Evolutionary conservation across 2,113 vertebrate species (phyloP), one percentile per base, ranked within the genome.

Genomic region (Hystrix cristata): DNA sequence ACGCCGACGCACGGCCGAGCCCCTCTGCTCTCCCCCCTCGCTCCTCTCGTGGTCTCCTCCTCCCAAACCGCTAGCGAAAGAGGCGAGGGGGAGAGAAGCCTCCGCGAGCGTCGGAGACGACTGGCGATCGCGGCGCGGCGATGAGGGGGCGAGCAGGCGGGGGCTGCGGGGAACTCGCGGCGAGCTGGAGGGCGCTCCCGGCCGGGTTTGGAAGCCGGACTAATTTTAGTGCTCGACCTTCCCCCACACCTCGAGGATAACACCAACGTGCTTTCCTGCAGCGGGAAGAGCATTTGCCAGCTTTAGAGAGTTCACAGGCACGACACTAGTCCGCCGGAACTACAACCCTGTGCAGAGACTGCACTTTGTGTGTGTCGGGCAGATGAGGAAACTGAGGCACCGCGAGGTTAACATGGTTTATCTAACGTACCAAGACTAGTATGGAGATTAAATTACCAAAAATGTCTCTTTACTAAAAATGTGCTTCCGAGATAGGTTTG

Each of bases 201-300:
- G 94, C 91, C 18, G 27, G 72, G 89, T 57, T 86, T 93, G 87
- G 53, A 72, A 85, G 96, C 94, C 8, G 81, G 53, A 67, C 97
- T 97, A 97, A 97, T 97, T 97, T 97, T 97, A 97, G 97, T 96
- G 92, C 90, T 14, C 34, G 9, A n/a, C 85, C 94, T 95, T 83
- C 83, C 96, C 55, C 69, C 60, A n/a, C 48, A 27, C 1, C n/a
- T 72, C 69, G 5, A 51, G 90, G 79, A 87, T 48, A 5, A 78
- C 96, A 76, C 90, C 79, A 38, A 13, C 34, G 84, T 64, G 86
- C 65, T 15, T 78, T 82, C 71, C 84, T 80, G 96, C 69, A 0
- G 55, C 62, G 7, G 27, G 53, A 1, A 51, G 43, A 90, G 74
- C 8, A 14, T 3, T 55, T 57, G 86, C 90, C 2, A 60, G 87